These are phyloP conservation scores for Megaceryle alcyon DNA, from an alignment of 2,797 vertebrate species.

Conservation along the genomic window DNA sequence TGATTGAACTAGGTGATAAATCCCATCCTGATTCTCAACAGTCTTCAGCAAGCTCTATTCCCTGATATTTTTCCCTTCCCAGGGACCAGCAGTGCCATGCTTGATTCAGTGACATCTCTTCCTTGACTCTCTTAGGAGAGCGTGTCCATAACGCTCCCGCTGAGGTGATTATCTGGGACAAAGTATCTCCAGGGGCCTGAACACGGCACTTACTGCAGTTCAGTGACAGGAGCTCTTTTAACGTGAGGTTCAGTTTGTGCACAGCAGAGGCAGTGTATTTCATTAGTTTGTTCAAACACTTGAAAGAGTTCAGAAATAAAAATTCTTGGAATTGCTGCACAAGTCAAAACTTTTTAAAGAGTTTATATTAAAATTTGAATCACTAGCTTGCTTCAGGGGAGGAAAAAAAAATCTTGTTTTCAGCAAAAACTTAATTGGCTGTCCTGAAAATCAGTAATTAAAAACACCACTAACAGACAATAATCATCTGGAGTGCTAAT, in stretches of 20 bases:
- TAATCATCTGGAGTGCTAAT: constrained; percentile 14
- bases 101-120: rapidly evolving
- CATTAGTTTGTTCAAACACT: background rate
- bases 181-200: background rate
- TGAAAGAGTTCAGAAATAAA: background rate
- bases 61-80: background rate
- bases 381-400: constrained; percentile 1
- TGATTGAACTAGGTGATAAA: rapidly evolving
- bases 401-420: background rate
- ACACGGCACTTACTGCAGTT: background rate
- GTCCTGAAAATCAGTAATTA: constrained; percentile 37
- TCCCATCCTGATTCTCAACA: background rate
- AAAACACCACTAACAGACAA: constrained; percentile 28
- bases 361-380: constrained; percentile 18
- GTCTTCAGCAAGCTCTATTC: background rate
- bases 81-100: background rate
- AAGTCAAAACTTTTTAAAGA: background rate
- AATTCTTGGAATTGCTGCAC: constrained; percentile 15
- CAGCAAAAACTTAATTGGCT: constrained; percentile 37
- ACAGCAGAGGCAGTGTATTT: background rate
- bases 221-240: background rate
- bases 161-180: background rate
- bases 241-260: background rate
- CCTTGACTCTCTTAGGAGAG: background rate
- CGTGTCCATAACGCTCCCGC: rapidly evolving